Evolutionary conservation across 1,140 invertebrate genomes (phyloP).

Genomic region (Trachymyrmex septentrionalis): DNA sequence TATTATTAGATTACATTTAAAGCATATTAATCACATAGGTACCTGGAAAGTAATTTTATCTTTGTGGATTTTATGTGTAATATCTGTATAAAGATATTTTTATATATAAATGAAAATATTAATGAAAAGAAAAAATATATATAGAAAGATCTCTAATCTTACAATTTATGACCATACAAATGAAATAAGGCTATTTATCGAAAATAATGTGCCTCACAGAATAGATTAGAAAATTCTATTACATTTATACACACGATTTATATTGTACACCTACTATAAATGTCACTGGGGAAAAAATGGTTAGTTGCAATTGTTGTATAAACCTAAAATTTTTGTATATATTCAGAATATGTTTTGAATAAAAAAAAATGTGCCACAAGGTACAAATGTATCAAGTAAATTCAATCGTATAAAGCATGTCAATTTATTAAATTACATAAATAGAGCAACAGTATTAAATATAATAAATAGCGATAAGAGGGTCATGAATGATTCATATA

Average conservation of each 20-base stretch:
- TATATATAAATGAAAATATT: conserved; percentile 39
- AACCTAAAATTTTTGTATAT: neutral
- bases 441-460: conserved; percentile 76
- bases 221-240: conserved; percentile 60
- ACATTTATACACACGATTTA: conserved; percentile 34
- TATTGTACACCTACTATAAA: conserved; percentile 24
- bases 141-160: conserved; percentile 50
- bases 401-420: conserved; percentile 37
- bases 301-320: conserved; percentile 14
- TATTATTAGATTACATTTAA: conserved; percentile 45
- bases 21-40: conserved; percentile 60
- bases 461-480: conserved; percentile 63
- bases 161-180: neutral
- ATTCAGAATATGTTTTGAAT: neutral
- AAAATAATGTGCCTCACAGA: conserved; percentile 53
- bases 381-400: conserved; percentile 50
- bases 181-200: conserved; percentile 42
- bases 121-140: conserved; percentile 29
- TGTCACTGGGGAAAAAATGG: neutral
- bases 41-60: conserved; percentile 70
- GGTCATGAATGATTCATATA: conserved; percentile 68
- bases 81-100: conserved; percentile 59
- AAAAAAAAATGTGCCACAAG: neutral
- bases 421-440: conserved; percentile 60
- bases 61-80: conserved; percentile 48